Evolutionary conservation across 2,113 vertebrate genomes (phyloP).

Genomic region (Psophia crepitans): DNA sequence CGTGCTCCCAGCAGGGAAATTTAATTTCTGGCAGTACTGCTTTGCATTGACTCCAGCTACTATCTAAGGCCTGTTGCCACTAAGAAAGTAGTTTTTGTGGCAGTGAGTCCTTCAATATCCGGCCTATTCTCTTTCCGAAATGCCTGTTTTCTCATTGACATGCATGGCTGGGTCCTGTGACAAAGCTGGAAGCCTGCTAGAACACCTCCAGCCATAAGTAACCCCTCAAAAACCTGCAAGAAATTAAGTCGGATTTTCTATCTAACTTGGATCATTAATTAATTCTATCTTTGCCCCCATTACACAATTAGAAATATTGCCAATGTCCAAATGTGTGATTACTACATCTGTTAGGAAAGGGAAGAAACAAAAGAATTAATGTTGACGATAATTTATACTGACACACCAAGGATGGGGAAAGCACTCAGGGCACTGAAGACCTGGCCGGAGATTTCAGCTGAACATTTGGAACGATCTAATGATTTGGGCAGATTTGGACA

Average conservation of each 20-base stretch:
- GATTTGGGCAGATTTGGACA: not conserved
- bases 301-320: slow-evolving; percentile 54
- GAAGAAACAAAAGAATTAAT: slow-evolving; percentile 61
- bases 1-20: not conserved
- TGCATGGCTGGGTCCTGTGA: not conserved
- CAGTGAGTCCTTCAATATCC: not conserved
- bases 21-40: not conserved
- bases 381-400: slow-evolving; percentile 64
- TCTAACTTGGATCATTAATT: slow-evolving; percentile 58
- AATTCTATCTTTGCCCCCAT: slow-evolving; percentile 29
- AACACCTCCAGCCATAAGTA: not conserved
- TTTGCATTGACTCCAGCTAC: not conserved
- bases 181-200: not conserved
- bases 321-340: slow-evolving; percentile 41
- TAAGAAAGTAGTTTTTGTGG: not conserved
- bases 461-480: slow-evolving; percentile 12
- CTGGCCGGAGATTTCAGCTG: slow-evolving; percentile 7
- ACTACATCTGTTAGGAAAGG: slow-evolving; percentile 61
- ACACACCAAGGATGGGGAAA: slow-evolving; percentile 23
- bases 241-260: slow-evolving; percentile 36
- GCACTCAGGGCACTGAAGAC: slow-evolving; percentile 22
- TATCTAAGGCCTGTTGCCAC: not conserved
- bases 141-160: not conserved
- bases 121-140: not conserved
- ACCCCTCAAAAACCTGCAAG: slow-evolving; percentile 24